Percentiles rank a stretch among this genome's conserved stretches.
Conservation (phyloP, 2,113 vertebrate genomes). For the Planiliza haematocheilus region DNA sequence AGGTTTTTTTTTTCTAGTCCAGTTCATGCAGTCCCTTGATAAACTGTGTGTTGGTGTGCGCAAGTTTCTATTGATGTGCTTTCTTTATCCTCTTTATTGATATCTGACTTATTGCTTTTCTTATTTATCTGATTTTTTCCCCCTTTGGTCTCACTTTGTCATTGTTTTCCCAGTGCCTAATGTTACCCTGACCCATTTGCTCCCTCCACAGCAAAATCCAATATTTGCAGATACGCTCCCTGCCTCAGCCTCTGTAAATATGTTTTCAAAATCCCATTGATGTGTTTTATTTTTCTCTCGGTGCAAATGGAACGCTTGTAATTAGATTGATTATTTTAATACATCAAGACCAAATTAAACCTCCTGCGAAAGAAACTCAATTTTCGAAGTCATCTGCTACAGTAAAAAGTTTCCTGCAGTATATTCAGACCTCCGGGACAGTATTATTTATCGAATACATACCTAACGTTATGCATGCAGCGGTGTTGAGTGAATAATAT, state of each 20-base stretch:
- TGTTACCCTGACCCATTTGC: conserved; percentile 76
- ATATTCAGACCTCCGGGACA: conserved; percentile 58
- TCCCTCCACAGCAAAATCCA: conserved; percentile 72
- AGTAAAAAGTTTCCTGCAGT: conserved; percentile 60
- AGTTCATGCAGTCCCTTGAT: conserved; percentile 19
- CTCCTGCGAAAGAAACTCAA: conserved; percentile 52
- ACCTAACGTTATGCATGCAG: conserved; percentile 75
- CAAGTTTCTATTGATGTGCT: conserved; percentile 31
- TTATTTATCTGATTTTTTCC: conserved; percentile 54
- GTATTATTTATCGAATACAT: conserved; percentile 64
- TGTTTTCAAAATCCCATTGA: conserved; percentile 75
- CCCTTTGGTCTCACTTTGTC: conserved; percentile 56
- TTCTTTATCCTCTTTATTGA: conserved; percentile 53
- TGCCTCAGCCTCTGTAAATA: conserved; percentile 76
- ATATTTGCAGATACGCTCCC: conserved; percentile 75
- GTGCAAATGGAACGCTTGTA: conserved; percentile 69
- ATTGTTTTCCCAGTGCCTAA: conserved; percentile 69
- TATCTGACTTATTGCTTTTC: conserved; percentile 66
- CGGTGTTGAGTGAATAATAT: conserved; percentile 74
- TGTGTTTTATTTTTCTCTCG: conserved; percentile 55
- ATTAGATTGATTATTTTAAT: conserved; percentile 79
- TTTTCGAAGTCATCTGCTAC: conserved; percentile 55
- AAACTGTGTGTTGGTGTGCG: conserved; percentile 3
- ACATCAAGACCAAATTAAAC: conserved; percentile 59
- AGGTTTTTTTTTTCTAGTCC: conserved; percentile 3